Percentiles rank a stretch among this genome's conserved stretches.
These are phyloP conservation scores for Phoronis australis DNA, from an alignment of 2,888 invertebrate species.

Conservation along the genomic window DNA sequence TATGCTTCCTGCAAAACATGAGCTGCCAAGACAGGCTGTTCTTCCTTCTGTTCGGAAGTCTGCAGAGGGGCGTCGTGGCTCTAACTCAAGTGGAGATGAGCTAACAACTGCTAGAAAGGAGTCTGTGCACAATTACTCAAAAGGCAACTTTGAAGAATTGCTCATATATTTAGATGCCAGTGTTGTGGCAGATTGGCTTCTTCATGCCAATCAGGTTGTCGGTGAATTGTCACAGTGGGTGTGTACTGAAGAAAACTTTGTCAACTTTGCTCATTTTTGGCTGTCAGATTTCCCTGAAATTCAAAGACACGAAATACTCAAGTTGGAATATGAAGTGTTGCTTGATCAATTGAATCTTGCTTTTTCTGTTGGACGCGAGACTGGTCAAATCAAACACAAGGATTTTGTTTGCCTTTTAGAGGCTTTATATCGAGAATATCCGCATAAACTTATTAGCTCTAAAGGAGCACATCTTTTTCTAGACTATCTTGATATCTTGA, in stretches of 20 bases:
- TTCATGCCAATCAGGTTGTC: constrained; percentile 33
- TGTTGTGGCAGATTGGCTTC: constrained; percentile 44
- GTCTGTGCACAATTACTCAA: constrained; percentile 1
- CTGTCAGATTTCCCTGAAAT: constrained; percentile 39
- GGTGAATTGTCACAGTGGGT: constrained; percentile 35
- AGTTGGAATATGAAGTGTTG: constrained; percentile 43
- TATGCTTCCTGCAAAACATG: constrained; percentile 20
- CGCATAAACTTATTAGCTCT: constrained; percentile 33
- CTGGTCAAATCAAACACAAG: constrained; percentile 27
- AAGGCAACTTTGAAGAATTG: constrained; percentile 41
- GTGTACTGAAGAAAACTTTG: constrained; percentile 39
- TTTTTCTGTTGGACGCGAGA: constrained; percentile 39
- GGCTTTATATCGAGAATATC: constrained; percentile 48
- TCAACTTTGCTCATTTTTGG: constrained; percentile 51
- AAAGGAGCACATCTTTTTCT: constrained; percentile 41
- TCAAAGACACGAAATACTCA: constrained; percentile 42
- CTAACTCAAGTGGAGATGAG: background rate
- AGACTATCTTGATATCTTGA: constrained; percentile 42
- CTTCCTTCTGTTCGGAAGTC: constrained; percentile 25
- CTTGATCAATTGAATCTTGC: constrained; percentile 42
- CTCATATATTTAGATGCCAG: constrained; percentile 45
- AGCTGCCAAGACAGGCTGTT: constrained; percentile 30
- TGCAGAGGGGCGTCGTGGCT: background rate
- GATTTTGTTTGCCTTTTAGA: constrained; percentile 37
- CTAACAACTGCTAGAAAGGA: background rate